Percentiles rank a stretch among this genome's conserved stretches.
These are phyloP conservation scores for Heliconius eleuchia DNA, from an alignment of 1,140 invertebrate genomes.

Conservation along the genomic window DNA sequence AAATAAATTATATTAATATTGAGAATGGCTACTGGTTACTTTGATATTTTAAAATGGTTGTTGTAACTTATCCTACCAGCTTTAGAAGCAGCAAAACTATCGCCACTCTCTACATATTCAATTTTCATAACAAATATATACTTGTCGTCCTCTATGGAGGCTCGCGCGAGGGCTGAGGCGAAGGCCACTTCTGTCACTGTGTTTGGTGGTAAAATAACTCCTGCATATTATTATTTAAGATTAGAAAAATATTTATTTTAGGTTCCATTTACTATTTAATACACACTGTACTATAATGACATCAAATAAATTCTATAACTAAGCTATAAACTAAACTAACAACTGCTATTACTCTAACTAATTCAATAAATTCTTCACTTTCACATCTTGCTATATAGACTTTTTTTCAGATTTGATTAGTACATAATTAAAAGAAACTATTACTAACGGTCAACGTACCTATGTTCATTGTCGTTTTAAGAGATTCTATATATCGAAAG, in stretches of 20 bases:
- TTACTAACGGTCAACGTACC: constrained; percentile 45
- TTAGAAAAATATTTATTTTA: too few species aligned
- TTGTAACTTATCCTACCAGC: constrained; percentile 51
- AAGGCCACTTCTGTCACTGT: constrained; percentile 70
- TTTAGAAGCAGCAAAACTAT: constrained; percentile 71
- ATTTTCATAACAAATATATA: constrained; percentile 62
- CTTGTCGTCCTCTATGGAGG: constrained; percentile 65
- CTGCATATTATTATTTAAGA: constrained; percentile 32
- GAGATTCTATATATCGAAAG: constrained; percentile 56
- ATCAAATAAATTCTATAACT: too few species aligned
- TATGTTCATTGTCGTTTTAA: constrained; percentile 59
- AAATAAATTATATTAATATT: too few species aligned
- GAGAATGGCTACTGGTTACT: not conserved
- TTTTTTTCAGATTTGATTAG: too few species aligned
- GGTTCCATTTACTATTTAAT: too few species aligned
- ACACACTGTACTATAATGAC: not conserved
- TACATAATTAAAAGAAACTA: too few species aligned
- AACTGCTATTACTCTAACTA: too few species aligned
- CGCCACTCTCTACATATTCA: constrained; percentile 55
- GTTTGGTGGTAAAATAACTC: constrained; percentile 66
- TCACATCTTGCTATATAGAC: too few species aligned
- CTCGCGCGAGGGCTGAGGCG: constrained; percentile 60
- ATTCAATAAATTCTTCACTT: too few species aligned
- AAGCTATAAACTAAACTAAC: too few species aligned
- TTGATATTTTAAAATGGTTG: not conserved